Conservation (phyloP, 2,888 invertebrate species). For the Anthoptus insignis region DNA sequence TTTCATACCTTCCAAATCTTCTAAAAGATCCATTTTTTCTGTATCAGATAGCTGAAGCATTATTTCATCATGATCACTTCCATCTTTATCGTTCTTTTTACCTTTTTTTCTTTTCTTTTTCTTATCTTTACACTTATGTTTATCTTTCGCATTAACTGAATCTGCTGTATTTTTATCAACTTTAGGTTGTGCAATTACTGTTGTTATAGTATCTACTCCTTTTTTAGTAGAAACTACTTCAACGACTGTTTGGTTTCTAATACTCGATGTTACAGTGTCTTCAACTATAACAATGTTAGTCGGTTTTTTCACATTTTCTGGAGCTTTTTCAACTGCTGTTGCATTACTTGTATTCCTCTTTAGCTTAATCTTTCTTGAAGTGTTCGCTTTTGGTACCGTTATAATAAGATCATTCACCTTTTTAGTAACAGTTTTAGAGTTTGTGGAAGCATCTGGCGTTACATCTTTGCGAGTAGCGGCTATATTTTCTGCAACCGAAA, state of each 20-base stretch:
- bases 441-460: conserved; percentile 22
- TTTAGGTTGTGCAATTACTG: not conserved
- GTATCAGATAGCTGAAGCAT: conserved; percentile 79
- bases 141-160: conserved; percentile 51
- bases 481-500: conserved; percentile 54
- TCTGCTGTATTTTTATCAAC: not conserved
- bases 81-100: conserved; percentile 61
- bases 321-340: conserved; percentile 34
- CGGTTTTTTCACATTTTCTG: not conserved
- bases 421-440: conserved; percentile 60
- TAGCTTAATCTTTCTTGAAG: conserved; percentile 73
- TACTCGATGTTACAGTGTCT: conserved; percentile 30
- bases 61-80: conserved; percentile 79
- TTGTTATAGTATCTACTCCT: conserved; percentile 18
- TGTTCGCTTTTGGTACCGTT: conserved; percentile 69
- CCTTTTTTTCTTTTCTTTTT: conserved; percentile 64
- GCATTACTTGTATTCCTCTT: conserved; percentile 63
- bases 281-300: conserved; percentile 13
- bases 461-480: conserved; percentile 39
- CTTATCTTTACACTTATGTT: conserved; percentile 57
- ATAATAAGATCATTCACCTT: conserved; percentile 67
- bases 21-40: conserved; percentile 81
- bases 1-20: conserved; percentile 72
- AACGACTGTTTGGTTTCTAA: not conserved
- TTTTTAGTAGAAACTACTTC: not conserved